Base-by-base conservation (phyloP, 2,797 vertebrate genomes). In the Sebastolobus alascanus region DNA sequence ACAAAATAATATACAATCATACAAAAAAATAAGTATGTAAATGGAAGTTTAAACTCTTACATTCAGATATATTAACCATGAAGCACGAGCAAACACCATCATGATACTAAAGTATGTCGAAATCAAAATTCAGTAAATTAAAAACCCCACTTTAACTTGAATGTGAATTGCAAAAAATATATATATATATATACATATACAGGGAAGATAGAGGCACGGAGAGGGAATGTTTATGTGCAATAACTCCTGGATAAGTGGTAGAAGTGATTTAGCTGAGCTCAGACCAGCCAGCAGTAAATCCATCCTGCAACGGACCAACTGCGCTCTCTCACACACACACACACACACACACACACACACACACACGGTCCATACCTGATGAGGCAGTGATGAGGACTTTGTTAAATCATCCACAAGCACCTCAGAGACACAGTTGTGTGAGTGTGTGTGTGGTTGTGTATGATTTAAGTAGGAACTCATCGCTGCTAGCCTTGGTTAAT, bases 361-460 rank as follows among this genome's bases (percentile, higher is more conserved):
- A 82, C 63, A 68, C 35, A 8, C 68, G 61, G 79, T 79, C 77
- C 82, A 86, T 72, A 92, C 84, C 89, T 94, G 94, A 94, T 91
- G 90, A 94, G 88, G 86, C 84, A 81, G 89, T 92, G 92, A 94
- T 93, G 92, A 94, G 89, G 78, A 91, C 87, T 89, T 88, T 89
- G 86, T 87, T 94, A 94, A 95, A 95, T 95, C 94, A 95, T 90
- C 87, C 84, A 83, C 84, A 94, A 92, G 90, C 88, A 93, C 90
- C 90, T 85, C 74, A 27, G 79, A 69, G 88, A 86, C 82, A 87
- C 59, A 46, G 29, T 2, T 66, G 73, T 69, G 71, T 73, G 65
- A 55, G 74, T 66, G 83, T 73, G 52, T 67, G 72, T 64, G 55
- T 20, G 67, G 33, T 38, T 71, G 77, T 86, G 77, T 88, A 80